phyloP scores from a whole-genome alignment of 2,888 invertebrate species.

The Pediacus dermestoides region DNA sequence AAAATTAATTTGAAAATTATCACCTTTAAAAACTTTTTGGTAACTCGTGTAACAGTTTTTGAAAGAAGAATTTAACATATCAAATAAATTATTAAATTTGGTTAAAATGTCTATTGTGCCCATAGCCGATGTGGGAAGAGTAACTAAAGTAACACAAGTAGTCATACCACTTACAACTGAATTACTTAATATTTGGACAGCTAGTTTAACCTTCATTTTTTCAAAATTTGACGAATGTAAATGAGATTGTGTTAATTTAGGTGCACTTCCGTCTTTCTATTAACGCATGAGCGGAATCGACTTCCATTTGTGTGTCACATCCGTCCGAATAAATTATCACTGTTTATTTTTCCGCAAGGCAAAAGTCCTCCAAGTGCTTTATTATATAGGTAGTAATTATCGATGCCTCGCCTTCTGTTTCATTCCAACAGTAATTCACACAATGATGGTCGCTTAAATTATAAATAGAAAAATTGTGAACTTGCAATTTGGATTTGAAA shows the following conservation, averaged over 20 bases:
- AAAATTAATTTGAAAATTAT: background rate
- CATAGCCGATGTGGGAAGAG: slow-evolving; percentile 10
- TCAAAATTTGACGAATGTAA: slow-evolving; percentile 20
- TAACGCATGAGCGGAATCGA: no score
- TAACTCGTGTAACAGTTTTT: background rate
- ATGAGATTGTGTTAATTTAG: slow-evolving; percentile 24
- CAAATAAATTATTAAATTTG: slow-evolving; percentile 16
- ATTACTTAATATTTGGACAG: slow-evolving; percentile 16
- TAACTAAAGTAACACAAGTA: slow-evolving; percentile 14
- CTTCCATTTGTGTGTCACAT: no score
- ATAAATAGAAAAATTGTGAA: slow-evolving; percentile 9
- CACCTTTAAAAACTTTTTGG: background rate
- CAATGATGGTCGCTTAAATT: no score
- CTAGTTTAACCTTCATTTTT: slow-evolving; percentile 28
- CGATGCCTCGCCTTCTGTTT: no score
- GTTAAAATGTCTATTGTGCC: slow-evolving; percentile 9
- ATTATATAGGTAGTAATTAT: slow-evolving; percentile 3
- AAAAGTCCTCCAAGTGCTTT: slow-evolving; percentile 2
- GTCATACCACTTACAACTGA: slow-evolving; percentile 14
- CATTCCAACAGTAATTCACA: no score
- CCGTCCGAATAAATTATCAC: background rate
- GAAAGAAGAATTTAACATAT: slow-evolving; percentile 10
- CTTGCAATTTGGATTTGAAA: slow-evolving; percentile 14
- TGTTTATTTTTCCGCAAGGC: background rate
- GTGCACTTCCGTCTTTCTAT: no score